Conservation (phyloP, 2,888 invertebrate species). For the Metopia argyrocephala region DNA sequence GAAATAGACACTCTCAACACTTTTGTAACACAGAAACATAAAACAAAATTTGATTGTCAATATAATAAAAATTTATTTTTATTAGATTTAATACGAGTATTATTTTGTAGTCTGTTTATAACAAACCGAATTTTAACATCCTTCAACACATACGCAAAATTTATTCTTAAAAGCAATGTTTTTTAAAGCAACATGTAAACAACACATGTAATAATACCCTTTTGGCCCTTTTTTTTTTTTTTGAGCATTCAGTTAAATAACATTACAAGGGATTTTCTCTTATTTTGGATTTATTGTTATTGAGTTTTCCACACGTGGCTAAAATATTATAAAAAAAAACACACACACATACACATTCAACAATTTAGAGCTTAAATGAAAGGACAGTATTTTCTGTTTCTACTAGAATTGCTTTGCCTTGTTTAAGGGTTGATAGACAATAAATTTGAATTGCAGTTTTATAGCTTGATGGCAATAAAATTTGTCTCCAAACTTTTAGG, state of each 20-base stretch:
- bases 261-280: not conserved
- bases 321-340: conserved; percentile 21
- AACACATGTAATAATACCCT: conserved; percentile 22
- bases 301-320: conserved; percentile 46
- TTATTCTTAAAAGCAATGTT: too few relatives aligned
- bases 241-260: not conserved
- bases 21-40: not conserved
- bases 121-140: not conserved
- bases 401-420: conserved; percentile 25
- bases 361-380: conserved; percentile 20
- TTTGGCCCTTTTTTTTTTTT: not conserved
- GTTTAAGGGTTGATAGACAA: conserved; percentile 28
- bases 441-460: conserved; percentile 17
- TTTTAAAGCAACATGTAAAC: not conserved
- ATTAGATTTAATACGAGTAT: conserved; percentile 31
- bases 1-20: too few relatives aligned
- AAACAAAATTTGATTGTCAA: conserved; percentile 33
- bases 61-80: conserved; percentile 55
- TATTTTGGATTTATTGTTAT: conserved; percentile 38
- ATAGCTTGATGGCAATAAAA: conserved; percentile 3
- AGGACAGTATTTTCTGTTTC: conserved; percentile 26
- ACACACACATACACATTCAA: too few relatives aligned
- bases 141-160: not conserved
- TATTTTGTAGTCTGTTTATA: conserved; percentile 2
- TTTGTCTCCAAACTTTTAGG: not conserved